Base-by-base conservation (phyloP, 1,140 invertebrate species). In the Bradysia coprophila region DNA sequence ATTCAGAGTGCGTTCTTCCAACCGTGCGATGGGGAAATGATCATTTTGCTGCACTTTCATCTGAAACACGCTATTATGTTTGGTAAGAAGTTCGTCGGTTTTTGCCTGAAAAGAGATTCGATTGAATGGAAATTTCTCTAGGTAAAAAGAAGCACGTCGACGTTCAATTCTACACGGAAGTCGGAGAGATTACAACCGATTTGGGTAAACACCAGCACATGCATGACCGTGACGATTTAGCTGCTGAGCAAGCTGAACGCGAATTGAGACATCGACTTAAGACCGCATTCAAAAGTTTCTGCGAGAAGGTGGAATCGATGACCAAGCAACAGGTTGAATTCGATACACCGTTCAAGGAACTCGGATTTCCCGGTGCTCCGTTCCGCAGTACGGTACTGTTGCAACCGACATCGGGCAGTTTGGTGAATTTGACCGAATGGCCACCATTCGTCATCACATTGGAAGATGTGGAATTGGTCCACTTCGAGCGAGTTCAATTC, bases 1-100 rank as follows among this genome's bases (percentile, higher is more conserved):
- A 98, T 99, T 47, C 96, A 97, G 59, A 94, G 98, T 62, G 94
- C 96, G 5, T 96, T 98, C 66, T 99, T 97, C 64, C 95, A 98
- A 68, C 95, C 96, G 0, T 98, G 95, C 63, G 95, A 98, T 64
- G 86, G 90, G 44, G 96, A 99, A 70, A 98, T 98, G 93, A 97
- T 99, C 41, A 98, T 99, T 57, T 64, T 99, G 6, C 68, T 99
- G 37, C 96, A 99, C 72, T 99, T 98, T 59, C 91, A 98, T 69
- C 69, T 99, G 21, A 98, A 94, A 67, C 88, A 98, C 63, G 91
- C 93, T 21, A 97, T 98, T 46, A 85, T 98, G 84, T 97, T 96
- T 73, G 93, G 93, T 45, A 47, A 63, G 60, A 55, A n/a, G n/a
- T n/a, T n/a, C n/a, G n/a, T n/a, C n/a, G n/a, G n/a, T n/a, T n/a